phyloP scores from a whole-genome alignment of 92 coral and sea anemone species.

The Epizoanthus stellaris region DNA sequence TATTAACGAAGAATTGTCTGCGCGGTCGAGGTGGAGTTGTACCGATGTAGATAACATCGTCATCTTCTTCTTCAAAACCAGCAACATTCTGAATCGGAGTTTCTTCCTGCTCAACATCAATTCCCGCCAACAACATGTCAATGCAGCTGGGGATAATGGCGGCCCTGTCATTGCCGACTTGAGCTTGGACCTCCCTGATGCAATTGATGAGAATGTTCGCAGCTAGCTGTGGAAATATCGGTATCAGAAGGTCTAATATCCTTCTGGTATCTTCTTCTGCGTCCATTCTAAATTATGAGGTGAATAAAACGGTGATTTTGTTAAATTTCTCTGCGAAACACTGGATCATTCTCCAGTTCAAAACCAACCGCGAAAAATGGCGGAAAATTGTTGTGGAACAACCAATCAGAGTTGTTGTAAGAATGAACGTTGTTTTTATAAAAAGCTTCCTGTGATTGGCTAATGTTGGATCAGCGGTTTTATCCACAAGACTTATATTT shows the following conservation, averaged over 20 bases:
- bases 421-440: background rate
- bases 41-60: conserved; percentile 64
- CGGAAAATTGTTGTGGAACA: background rate
- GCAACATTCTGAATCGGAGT: conserved; percentile 7
- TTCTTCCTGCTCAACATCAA: conserved; percentile 8
- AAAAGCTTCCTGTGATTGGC: conserved; percentile 19
- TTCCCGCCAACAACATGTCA: conserved; percentile 49
- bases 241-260: conserved; percentile 72
- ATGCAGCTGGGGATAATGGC: conserved; percentile 74
- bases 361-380: background rate
- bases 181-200: conserved; percentile 65
- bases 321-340: conserved; percentile 16
- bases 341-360: background rate
- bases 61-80: conserved; percentile 39
- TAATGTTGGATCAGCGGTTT: conserved; percentile 42
- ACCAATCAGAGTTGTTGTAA: conserved; percentile 51
- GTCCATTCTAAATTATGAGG: conserved; percentile 12
- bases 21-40: conserved; percentile 31
- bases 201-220: conserved; percentile 57
- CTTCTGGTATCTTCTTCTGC: conserved; percentile 48
- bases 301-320: background rate
- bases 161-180: conserved; percentile 68
- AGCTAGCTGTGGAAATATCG: conserved; percentile 85
- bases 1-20: conserved; percentile 1
- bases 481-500: background rate